phyloP scores from a whole-genome alignment of 2,888 invertebrate species.

The Lutraria lutraria region DNA sequence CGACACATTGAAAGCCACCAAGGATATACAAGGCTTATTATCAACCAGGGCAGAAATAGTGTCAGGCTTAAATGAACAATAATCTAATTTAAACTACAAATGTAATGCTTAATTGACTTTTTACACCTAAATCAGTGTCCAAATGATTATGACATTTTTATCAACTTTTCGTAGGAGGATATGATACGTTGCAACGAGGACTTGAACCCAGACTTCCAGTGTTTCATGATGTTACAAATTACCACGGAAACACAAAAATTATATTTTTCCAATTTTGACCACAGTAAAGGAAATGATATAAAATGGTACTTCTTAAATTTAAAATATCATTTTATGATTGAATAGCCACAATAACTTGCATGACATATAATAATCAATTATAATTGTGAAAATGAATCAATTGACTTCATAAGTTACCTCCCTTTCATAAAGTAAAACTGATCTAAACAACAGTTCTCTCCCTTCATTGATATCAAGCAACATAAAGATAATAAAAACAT shows the following conservation, averaged over 20 bases:
- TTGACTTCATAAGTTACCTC: background rate
- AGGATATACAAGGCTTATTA: background rate
- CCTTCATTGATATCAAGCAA: too few relatives aligned
- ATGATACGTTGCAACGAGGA: too few relatives aligned
- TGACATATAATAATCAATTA: background rate
- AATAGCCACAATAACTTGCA: background rate
- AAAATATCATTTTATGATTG: background rate
- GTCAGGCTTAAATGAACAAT: background rate
- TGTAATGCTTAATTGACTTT: background rate
- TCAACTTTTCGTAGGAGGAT: too few relatives aligned
- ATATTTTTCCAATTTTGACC: background rate
- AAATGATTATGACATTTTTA: too few relatives aligned
- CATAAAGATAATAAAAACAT: too few relatives aligned
- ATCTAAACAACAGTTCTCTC: too few relatives aligned
- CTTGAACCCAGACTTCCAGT: background rate
- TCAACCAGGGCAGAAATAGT: background rate
- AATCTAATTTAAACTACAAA: background rate
- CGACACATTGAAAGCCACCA: background rate
- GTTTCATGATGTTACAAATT: background rate
- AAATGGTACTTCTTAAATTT: background rate
- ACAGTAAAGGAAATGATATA: background rate
- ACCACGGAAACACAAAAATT: background rate
- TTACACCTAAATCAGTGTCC: background rate
- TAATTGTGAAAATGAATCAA: background rate
- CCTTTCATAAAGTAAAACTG: background rate